Evolutionary conservation across 2,113 vertebrate genomes (phyloP), one percentile per base, ranked within the genome.

Genomic region (Channa maculata): DNA sequence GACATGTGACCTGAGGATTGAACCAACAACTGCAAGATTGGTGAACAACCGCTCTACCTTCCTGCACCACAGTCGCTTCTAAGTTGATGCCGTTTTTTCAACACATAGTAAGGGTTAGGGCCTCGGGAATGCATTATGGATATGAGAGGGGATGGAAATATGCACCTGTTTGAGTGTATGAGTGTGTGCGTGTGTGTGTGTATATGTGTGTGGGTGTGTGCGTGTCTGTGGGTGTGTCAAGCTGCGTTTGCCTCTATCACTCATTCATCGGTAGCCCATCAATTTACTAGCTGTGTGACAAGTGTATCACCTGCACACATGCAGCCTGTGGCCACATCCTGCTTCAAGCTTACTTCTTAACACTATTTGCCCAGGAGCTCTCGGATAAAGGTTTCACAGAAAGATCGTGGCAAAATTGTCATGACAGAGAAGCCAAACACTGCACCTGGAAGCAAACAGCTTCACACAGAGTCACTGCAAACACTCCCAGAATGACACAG

Each of bases 281-380:
- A 81, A 55, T 82, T 45, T 64, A 73, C 15, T 8, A 65, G 37
- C 24, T 43, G 50, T 63, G 41, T 59, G 33, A 50, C 7, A 64
- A 46, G 64, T 59, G 48, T 65, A 48, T 84, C 76, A 73, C 49
- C 12, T 15, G 13, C 15, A 6, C 38, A 41, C 54, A n/a, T 77
- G 14, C 54, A 46, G 41, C 46, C 53, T 8, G 38, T 44, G 55
- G 39, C 69, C 65, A 86, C 61, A 92, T 91, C 89, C 91, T 91
- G 89, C 73, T 91, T 43, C 24, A 1, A 55, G 77, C 75, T 82
- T 65, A 61, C 64, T 11, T 60, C 62, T 45, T 62, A 72, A 46
- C 69, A 59, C 52, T 91, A 64, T 92, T 92, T 86, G 65, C 65
- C 4, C 37, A 87, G 50, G 64, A 72, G 46, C 49, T 85, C 12